These are phyloP conservation scores for Cyprinus carpio DNA, from an alignment of 2,113 vertebrate species.

Conservation along the genomic window DNA sequence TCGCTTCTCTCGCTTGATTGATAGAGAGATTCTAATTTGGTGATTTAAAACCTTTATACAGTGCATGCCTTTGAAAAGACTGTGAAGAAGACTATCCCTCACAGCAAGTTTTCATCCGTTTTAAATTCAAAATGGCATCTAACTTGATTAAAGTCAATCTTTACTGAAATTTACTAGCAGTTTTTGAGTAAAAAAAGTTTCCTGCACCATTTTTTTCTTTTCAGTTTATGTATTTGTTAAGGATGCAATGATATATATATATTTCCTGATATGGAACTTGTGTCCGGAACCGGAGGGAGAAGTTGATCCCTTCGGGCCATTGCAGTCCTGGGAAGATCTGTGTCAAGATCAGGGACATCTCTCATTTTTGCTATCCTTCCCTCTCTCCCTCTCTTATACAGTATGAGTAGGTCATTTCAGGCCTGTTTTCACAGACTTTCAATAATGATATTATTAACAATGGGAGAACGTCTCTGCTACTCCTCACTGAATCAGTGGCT, in stretches of 20 bases:
- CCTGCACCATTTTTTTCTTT: not conserved
- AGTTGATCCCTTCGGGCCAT: slow-evolving; percentile 56
- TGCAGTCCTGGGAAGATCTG: slow-evolving; percentile 75
- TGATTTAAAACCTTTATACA: too few relatives aligned
- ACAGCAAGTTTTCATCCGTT: too few relatives aligned
- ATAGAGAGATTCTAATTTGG: too few relatives aligned
- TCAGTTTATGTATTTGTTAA: not conserved
- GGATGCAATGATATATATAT: slow-evolving; percentile 44
- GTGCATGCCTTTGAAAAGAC: too few relatives aligned
- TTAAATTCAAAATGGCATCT: too few relatives aligned
- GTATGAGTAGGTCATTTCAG: slow-evolving; percentile 51
- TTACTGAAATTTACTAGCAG: not conserved
- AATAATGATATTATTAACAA: slow-evolving; percentile 54
- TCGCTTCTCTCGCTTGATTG: too few relatives aligned
- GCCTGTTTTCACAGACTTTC: slow-evolving; percentile 56
- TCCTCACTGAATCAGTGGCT: slow-evolving; percentile 57
- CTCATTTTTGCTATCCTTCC: not conserved
- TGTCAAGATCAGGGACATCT: slow-evolving; percentile 63
- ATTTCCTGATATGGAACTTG: slow-evolving; percentile 55
- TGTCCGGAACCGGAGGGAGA: slow-evolving; percentile 52
- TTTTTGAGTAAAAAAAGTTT: not conserved
- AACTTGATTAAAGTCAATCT: not conserved
- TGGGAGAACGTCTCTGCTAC: slow-evolving; percentile 46
- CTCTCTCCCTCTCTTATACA: slow-evolving; percentile 57
- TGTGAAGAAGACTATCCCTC: too few relatives aligned